Evolutionary conservation across 2,888 invertebrate genomes (phyloP), one percentile per base, ranked within the genome.

Genomic region (Linyphia triangularis): DNA sequence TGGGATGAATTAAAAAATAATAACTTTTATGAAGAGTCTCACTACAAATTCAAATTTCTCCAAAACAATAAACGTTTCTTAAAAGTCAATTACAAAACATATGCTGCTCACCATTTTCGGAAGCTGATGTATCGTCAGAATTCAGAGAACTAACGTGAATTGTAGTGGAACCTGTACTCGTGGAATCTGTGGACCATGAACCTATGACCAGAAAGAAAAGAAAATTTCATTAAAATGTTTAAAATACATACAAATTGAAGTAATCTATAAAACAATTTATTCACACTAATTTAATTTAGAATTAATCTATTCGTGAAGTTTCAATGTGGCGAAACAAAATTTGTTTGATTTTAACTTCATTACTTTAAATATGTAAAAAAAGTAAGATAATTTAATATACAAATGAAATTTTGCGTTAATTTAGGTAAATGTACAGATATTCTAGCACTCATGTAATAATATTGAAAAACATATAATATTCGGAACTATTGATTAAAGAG

Each of bases 181-280:
- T 86, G n/a, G 86, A 86, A 67, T 86, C 86, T 0, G 86, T 86
- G 1, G 86, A 86, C 86, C 86, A 86, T 19, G 86, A 86, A 16
- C 73, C 81, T 77, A n/a, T n/a, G n/a, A n/a, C n/a, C n/a, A n/a
- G n/a, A n/a, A 19, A 59, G 24, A 16, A 19, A 59, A 59, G 59
- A 19, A n/a, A 59, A 22, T 5, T 43, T 43, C n/a, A n/a, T 43
- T 43, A n/a, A 43, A 43, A 13, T 16, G 1, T 1, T 43, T 1
- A 43, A n/a, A n/a, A 2, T 16, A 43, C 13, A 43, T 43, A 43
- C 3, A n/a, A n/a, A 16, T 43, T 43, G 7, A 43, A 43, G 7
- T 43, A 43, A 43, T 10, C 13, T 43, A 43, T 7, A 10, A 43
- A 43, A 43, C 13, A 10, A 43, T 10, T 43, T 43, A 43, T 43